Base-by-base conservation (phyloP, 2,797 vertebrate species). In the Scolopax bukidnonensis region DNA sequence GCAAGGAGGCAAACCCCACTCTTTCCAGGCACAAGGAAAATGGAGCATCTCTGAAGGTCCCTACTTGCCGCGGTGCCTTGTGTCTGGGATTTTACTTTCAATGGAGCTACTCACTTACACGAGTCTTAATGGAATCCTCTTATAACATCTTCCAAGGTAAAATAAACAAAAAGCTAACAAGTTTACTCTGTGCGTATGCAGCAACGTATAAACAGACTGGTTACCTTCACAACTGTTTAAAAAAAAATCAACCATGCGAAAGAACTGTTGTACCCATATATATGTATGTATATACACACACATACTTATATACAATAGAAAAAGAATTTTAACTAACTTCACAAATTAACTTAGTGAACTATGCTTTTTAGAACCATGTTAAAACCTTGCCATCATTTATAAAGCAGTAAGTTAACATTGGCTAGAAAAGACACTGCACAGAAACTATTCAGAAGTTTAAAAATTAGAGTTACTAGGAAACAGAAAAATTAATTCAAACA, bases 71-170 rank as follows among this genome's bases (percentile, higher is more conserved):
- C 1, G 0, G 9, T 6, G n/a, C 33, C 40, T 32, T 14, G 38
- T 23, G 33, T 50, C 68, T 36, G 56, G 43, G 64, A 28, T 47
- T 16, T 30, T 6, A 30, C 48, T 83, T 71, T 59, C 91, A 56
- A 1, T 43, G 59, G 83, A 81, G 59, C 53, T 6, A 17, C 82
- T 87, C 65, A 21, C 65, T 65, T 53, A 80, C 5, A 3, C 0
- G 6, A 80, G 41, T 21, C 85, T 75, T 92, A 90, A 74, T 74
- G 86, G 64, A 89, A 92, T 89, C 86, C 71, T 92, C 93, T 84
- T 60, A 78, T 20, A 94, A 96, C 87, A 97, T 96, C 92, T 97
- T 93, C 89, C 91, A 92, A 93, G 95, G 74, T 97, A 95, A 86
- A 92, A 90, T 86, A 94, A 89, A 93, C 75, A 84, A 47, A 89